A percentile compares a stretch with the other conserved stretches of the same genome.
Evolutionary conservation across 2,797 vertebrate species (phyloP).

Genomic region (Cyclura pinguis): DNA sequence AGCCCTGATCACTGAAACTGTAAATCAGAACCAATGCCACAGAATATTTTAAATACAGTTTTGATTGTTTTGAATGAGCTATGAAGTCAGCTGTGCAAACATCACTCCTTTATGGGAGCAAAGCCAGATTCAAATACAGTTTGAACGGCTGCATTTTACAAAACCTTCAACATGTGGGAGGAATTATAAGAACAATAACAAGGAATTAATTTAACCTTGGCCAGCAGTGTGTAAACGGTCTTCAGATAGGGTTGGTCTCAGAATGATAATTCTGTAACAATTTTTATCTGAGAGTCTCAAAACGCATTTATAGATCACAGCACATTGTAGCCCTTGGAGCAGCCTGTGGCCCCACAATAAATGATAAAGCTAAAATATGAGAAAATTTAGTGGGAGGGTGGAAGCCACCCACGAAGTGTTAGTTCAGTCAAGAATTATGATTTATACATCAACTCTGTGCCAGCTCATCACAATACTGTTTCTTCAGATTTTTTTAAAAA

Average conservation of each 20-base stretch:
- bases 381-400: slow-evolving; percentile 22
- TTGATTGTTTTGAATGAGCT: slow-evolving; percentile 29
- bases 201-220: slow-evolving; percentile 49
- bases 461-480: background rate
- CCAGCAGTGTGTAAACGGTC: slow-evolving; percentile 3
- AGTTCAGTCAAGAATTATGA: slow-evolving; percentile 29
- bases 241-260: slow-evolving; percentile 13
- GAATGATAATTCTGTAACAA: slow-evolving; percentile 9
- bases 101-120: slow-evolving; percentile 55
- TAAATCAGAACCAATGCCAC: slow-evolving; percentile 26
- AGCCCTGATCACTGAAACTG: background rate
- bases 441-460: slow-evolving; percentile 27
- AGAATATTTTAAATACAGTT: slow-evolving; percentile 20
- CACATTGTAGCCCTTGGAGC: background rate
- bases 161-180: slow-evolving; percentile 52
- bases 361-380: slow-evolving; percentile 17
- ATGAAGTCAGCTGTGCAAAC: slow-evolving; percentile 35
- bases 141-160: slow-evolving; percentile 52
- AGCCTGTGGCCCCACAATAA: background rate
- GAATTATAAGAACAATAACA: slow-evolving; percentile 57
- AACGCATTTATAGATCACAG: background rate
- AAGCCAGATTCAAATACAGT: slow-evolving; percentile 60
- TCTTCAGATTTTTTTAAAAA: background rate
- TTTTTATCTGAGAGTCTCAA: slow-evolving; percentile 9
- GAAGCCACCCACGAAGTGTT: slow-evolving; percentile 27